A percentile compares a stretch with the other conserved stretches of the same genome.
Evolutionary conservation across 1,140 invertebrate genomes (phyloP).

Genomic region (Ctenoplectra terminalis): DNA sequence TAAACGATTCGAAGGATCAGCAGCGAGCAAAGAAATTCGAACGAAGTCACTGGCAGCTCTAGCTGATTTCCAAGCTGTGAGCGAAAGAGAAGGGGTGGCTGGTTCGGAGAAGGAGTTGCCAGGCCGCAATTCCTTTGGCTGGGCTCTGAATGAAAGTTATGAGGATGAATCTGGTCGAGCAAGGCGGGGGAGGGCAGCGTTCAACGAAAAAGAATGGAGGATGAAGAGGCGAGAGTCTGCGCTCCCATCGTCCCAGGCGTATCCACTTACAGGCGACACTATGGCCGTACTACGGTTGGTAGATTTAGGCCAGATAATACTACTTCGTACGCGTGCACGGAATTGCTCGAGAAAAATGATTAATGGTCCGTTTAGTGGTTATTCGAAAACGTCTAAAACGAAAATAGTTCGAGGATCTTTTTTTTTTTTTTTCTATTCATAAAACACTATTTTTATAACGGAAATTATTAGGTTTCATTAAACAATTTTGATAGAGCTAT

Average conservation of each 20-base stretch:
- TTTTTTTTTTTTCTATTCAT: no score
- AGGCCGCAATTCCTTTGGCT: constrained; percentile 36
- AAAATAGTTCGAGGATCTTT: no score
- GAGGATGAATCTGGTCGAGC: constrained; percentile 64
- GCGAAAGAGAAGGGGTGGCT: neutral
- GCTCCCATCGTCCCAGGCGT: constrained; percentile 76
- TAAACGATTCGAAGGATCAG: no score
- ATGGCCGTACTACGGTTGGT: constrained; percentile 61
- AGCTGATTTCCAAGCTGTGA: neutral
- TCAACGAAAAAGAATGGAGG: constrained; percentile 62
- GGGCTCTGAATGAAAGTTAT: constrained; percentile 66
- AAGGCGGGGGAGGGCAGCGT: constrained; percentile 42
- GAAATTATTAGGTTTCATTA: no score
- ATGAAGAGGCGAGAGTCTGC: constrained; percentile 53
- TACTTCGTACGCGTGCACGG: constrained; percentile 13
- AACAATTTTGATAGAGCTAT: no score
- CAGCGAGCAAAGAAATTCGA: neutral
- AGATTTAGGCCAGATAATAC: constrained; percentile 68
- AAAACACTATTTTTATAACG: no score
- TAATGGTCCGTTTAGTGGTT: neutral
- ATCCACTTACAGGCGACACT: constrained; percentile 76
- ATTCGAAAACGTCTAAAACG: no score
- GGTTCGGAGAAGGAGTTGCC: constrained; percentile 19
- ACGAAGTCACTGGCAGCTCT: neutral
- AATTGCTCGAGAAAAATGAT: constrained; percentile 33